phyloP scores from a whole-genome alignment of 2,113 vertebrate genomes.

The Gila orcuttii region DNA sequence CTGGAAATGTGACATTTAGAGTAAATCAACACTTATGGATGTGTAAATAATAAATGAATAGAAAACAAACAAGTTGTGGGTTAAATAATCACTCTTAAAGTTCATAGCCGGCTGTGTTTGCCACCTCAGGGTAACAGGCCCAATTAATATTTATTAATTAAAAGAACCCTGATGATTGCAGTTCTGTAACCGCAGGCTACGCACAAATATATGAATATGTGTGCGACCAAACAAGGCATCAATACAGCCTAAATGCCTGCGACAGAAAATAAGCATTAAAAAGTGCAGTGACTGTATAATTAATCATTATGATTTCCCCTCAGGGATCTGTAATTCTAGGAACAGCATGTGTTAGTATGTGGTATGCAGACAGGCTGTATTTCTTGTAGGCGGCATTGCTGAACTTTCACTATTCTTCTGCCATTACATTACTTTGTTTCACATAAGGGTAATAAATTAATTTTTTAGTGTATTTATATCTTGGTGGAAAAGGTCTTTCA shows the following conservation, averaged over 20 bases:
- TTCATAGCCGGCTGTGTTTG: conserved; percentile 30
- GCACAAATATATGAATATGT: neutral
- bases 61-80: conserved; percentile 28
- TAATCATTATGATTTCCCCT: conserved; percentile 30
- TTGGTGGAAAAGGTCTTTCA: too few relatives aligned
- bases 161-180: conserved; percentile 25
- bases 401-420: neutral
- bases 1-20: conserved; percentile 26
- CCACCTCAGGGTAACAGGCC: conserved; percentile 32
- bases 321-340: neutral
- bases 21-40: conserved; percentile 27
- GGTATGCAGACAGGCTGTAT: conserved; percentile 6
- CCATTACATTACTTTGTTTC: conserved; percentile 11
- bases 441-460: too few relatives aligned
- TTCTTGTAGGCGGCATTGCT: neutral
- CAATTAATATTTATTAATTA: conserved; percentile 52
- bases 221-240: conserved; percentile 33
- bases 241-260: conserved; percentile 19
- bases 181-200: neutral
- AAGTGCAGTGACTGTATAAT: conserved; percentile 25
- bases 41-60: conserved; percentile 39
- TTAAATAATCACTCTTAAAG: conserved; percentile 21
- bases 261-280: conserved; percentile 33
- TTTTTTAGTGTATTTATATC: too few relatives aligned
- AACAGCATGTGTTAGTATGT: conserved; percentile 28